Conservation (phyloP, 2,888 invertebrate genomes). For the Rhaphigaster nebulosa region DNA sequence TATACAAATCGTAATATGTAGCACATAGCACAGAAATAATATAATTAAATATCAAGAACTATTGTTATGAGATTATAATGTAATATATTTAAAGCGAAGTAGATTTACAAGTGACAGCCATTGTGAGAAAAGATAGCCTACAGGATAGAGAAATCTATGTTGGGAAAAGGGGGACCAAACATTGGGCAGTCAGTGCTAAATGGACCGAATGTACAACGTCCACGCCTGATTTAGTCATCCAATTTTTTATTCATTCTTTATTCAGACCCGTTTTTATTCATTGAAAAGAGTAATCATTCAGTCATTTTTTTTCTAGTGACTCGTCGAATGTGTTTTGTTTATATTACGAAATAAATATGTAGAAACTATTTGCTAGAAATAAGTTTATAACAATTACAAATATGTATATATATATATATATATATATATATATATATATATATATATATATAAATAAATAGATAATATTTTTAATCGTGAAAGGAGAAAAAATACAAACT, state of each 20-base stretch:
- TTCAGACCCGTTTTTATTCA: neutral
- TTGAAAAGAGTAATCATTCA: neutral
- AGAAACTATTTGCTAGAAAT: no score
- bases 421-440: no score
- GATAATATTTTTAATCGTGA: no score
- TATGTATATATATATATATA: no score
- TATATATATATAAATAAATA: no score
- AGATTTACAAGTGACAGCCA: neutral
- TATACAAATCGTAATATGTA: no score
- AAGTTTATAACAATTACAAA: no score
- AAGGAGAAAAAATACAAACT: no score
- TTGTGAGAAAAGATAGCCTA: neutral
- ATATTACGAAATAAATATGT: neutral
- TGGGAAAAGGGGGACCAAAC: neutral
- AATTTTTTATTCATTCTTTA: slow-evolving; percentile 22
- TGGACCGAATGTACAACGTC: slow-evolving; percentile 18
- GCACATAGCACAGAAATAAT: no score
- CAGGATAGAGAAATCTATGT: neutral
- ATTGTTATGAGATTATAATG: neutral
- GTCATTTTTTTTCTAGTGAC: neutral
- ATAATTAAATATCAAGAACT: neutral
- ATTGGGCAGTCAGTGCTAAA: neutral
- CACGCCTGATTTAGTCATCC: slow-evolving; percentile 29
- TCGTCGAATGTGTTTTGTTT: neutral
- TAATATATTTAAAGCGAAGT: neutral